phyloP scores from a whole-genome alignment of 2,113 vertebrate species.

The Isichthys henryi region DNA sequence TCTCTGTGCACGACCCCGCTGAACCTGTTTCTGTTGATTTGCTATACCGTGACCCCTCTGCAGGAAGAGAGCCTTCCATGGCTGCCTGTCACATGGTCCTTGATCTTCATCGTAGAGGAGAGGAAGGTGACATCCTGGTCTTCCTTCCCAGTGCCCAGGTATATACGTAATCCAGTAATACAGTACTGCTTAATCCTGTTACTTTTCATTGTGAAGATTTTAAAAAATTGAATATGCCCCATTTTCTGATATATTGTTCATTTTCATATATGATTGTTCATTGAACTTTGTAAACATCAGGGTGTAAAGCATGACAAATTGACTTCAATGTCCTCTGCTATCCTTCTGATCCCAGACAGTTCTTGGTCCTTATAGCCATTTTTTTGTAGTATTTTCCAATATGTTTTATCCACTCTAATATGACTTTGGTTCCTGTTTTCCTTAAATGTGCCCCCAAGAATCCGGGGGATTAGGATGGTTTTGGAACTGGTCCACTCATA shows the following conservation, averaged over 20 bases:
- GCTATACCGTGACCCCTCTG: slow-evolving; percentile 48
- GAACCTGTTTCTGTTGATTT: slow-evolving; percentile 23
- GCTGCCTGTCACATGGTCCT: slow-evolving; percentile 73
- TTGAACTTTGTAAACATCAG: not conserved
- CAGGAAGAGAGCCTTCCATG: slow-evolving; percentile 36
- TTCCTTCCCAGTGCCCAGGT: slow-evolving; percentile 77
- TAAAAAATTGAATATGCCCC: not conserved
- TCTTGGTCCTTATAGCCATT: not conserved
- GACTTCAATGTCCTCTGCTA: not conserved
- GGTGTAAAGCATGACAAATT: not conserved
- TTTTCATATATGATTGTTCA: not conserved
- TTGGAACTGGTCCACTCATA: not conserved
- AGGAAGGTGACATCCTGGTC: slow-evolving; percentile 65
- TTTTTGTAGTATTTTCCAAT: not conserved
- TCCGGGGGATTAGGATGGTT: not conserved
- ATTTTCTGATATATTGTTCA: not conserved
- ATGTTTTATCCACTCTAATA: not conserved
- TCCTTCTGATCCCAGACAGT: not conserved
- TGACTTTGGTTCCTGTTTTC: not conserved
- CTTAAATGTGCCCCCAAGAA: not conserved
- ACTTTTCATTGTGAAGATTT: not conserved
- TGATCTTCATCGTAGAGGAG: slow-evolving; percentile 61
- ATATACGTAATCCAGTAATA: not conserved
- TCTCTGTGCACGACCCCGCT: slow-evolving; percentile 32
- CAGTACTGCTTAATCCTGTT: not conserved